Evolutionary conservation across 2,797 vertebrate species (phyloP).

Genomic region (Tapera naevia): DNA sequence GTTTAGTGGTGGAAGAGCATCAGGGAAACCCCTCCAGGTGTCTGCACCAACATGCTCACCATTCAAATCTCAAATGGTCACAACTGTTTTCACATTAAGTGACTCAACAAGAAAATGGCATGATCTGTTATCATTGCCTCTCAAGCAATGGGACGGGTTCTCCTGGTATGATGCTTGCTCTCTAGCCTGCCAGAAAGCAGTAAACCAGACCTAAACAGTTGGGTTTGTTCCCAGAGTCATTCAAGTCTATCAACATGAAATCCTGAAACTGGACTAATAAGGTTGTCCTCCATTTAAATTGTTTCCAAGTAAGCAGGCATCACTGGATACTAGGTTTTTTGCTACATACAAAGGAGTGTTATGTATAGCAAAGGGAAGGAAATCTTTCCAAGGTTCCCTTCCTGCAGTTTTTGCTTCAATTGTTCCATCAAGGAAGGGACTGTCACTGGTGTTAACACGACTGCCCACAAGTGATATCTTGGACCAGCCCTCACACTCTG

Average conservation of each 20-base stretch:
- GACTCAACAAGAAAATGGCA: neutral
- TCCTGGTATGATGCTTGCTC: neutral
- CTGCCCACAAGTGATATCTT: neutral
- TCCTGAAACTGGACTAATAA: neutral
- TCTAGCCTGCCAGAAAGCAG: neutral
- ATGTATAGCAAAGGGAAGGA: neutral
- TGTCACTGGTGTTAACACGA: neutral
- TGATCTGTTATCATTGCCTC: neutral
- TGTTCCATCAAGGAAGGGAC: slow-evolving; percentile 7
- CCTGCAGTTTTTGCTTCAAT: neutral
- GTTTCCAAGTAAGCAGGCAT: neutral
- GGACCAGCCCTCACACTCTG: neutral
- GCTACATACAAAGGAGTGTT: neutral
- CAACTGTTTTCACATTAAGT: neutral
- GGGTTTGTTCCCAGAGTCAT: neutral
- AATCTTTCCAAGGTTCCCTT: slow-evolving; percentile 11
- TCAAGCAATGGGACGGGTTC: neutral
- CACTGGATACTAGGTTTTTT: neutral
- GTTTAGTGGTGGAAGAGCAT: neutral
- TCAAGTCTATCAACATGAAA: neutral
- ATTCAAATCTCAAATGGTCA: neutral
- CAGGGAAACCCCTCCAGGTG: neutral
- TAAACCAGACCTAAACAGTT: neutral
- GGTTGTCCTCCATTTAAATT: neutral
- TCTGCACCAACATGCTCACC: neutral